A percentile compares a stretch with the other conserved stretches of the same genome.
Conservation (phyloP, 2,113 vertebrate genomes). For the Sciurus niger region DNA sequence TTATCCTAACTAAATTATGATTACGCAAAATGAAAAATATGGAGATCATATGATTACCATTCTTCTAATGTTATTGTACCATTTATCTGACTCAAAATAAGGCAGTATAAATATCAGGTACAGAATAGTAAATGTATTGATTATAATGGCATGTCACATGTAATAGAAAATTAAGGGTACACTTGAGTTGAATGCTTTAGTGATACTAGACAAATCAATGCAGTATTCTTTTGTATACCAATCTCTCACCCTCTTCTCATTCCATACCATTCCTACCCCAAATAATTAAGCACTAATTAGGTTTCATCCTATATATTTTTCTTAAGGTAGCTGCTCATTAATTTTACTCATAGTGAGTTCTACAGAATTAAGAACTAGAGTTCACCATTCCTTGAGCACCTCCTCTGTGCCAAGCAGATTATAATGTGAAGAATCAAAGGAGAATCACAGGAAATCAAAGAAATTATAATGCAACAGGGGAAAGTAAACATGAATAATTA, state of each 20-base stretch:
- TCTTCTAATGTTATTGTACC: background rate
- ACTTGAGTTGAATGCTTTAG: background rate
- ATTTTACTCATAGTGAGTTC: constrained; percentile 1
- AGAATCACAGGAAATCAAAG: constrained; percentile 42
- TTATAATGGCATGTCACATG: background rate
- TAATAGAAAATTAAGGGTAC: background rate
- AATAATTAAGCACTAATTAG: constrained; percentile 18
- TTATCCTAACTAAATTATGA: constrained; percentile 9
- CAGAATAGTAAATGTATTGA: background rate
- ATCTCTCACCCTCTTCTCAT: background rate
- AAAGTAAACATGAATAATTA: constrained; percentile 15
- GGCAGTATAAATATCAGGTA: constrained; percentile 22
- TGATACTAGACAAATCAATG: constrained; percentile 12
- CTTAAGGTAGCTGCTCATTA: background rate
- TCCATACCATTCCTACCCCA: background rate
- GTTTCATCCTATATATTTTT: background rate
- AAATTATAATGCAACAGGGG: background rate
- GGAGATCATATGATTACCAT: constrained; percentile 12
- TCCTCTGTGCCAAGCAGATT: background rate
- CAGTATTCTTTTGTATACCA: background rate
- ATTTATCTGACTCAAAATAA: constrained; percentile 30
- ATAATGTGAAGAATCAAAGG: constrained; percentile 40
- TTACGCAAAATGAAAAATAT: constrained; percentile 23
- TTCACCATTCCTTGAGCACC: background rate
- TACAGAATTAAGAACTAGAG: constrained; percentile 22